A percentile compares a stretch with the other conserved stretches of the same genome.
phyloP scores from a whole-genome alignment of 2,797 vertebrate genomes.

The Bradypodion ventrale region DNA sequence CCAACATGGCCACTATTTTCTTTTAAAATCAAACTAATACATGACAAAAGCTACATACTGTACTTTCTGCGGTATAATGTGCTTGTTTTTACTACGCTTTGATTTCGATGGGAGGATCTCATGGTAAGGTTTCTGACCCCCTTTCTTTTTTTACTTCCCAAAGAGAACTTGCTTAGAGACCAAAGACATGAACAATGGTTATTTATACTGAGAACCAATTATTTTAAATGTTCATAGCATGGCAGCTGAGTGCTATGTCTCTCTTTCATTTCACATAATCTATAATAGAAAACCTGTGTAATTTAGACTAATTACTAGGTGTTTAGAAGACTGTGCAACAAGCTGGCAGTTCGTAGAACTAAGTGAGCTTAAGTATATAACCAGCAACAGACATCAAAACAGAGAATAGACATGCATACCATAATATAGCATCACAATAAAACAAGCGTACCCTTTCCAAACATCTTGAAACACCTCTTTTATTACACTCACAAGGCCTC shows the following conservation, averaged over 20 bases:
- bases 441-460: slow-evolving; percentile 26
- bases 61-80: slow-evolving; percentile 61
- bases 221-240: slow-evolving; percentile 65
- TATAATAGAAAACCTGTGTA: slow-evolving; percentile 54
- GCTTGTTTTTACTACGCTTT: slow-evolving; percentile 61
- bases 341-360: slow-evolving; percentile 33
- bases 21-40: slow-evolving; percentile 57
- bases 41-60: slow-evolving; percentile 56
- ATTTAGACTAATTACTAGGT: slow-evolving; percentile 50
- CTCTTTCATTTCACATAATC: slow-evolving; percentile 49
- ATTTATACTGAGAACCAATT: slow-evolving; percentile 59
- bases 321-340: slow-evolving; percentile 35
- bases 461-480: too few relatives aligned
- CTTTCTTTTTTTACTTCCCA: slow-evolving; percentile 58
- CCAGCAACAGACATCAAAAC: slow-evolving; percentile 17
- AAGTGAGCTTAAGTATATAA: slow-evolving; percentile 26
- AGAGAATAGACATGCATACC: background rate
- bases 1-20: slow-evolving; percentile 59
- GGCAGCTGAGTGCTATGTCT: slow-evolving; percentile 47
- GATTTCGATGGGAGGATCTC: slow-evolving; percentile 66
- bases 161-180: slow-evolving; percentile 62
- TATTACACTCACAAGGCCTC: too few relatives aligned
- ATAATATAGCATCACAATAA: background rate
- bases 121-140: background rate
- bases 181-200: slow-evolving; percentile 58